A percentile compares a stretch with the other conserved stretches of the same genome.
phyloP scores from a whole-genome alignment of 1,140 invertebrate species.

The Drosophila triauraria region DNA sequence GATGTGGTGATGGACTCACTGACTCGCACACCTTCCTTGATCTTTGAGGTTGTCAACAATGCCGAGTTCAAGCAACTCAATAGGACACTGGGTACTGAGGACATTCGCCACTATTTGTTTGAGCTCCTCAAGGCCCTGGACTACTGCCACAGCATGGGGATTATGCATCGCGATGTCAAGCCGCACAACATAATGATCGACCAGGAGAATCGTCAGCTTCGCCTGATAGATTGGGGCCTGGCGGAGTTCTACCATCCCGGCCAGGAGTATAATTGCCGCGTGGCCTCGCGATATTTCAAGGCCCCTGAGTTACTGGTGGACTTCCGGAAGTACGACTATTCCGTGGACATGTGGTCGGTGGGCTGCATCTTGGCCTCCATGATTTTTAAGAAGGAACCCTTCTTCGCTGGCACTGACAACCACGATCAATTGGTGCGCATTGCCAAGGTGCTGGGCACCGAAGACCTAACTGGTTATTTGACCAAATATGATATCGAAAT shows the following conservation, averaged over 20 bases:
- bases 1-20: constrained; percentile 99
- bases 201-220: constrained; percentile 98
- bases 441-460: constrained; percentile 99
- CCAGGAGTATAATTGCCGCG: constrained; percentile 99
- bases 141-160: constrained; percentile 99
- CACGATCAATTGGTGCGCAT: constrained; percentile 99
- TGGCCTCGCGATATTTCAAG: constrained; percentile 99
- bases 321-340: constrained; percentile 99
- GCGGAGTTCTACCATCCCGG: constrained; percentile 99
- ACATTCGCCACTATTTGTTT: constrained; percentile 95
- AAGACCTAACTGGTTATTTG: constrained; percentile 99
- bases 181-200: constrained; percentile 99
- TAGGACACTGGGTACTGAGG: constrained; percentile 99
- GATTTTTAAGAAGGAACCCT: constrained; percentile 99
- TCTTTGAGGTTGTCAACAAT: constrained; percentile 99
- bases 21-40: constrained; percentile 98
- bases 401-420: constrained; percentile 99
- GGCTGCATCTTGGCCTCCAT: constrained; percentile 99
- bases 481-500: constrained; percentile 99
- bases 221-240: constrained; percentile 99
- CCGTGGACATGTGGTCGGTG: constrained; percentile 99
- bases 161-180: constrained; percentile 99
- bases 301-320: constrained; percentile 99
- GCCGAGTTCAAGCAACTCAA: constrained; percentile 99
- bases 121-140: constrained; percentile 95